Percentiles rank a stretch among this genome's conserved stretches.
phyloP scores from a whole-genome alignment of 2,888 invertebrate genomes.

The Philereme transversata region DNA sequence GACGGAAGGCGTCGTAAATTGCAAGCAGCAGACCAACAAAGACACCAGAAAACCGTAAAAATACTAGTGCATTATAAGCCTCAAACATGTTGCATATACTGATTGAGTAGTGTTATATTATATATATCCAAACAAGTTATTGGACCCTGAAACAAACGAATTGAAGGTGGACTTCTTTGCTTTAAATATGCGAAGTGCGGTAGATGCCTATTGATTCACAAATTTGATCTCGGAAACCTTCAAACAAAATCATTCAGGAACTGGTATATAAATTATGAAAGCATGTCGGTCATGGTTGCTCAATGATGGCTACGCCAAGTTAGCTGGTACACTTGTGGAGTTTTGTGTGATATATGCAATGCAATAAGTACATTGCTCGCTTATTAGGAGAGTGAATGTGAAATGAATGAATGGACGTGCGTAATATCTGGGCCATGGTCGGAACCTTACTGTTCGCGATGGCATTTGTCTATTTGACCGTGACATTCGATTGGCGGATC shows the following conservation, averaged over 20 bases:
- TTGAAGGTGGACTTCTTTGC: conserved; percentile 9
- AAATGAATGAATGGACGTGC: conserved; percentile 46
- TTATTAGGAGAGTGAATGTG: conserved; percentile 41
- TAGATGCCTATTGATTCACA: conserved; percentile 19
- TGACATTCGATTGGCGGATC: conserved; percentile 31
- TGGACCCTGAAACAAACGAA: conserved; percentile 5
- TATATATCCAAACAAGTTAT: not conserved
- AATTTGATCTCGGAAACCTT: conserved; percentile 27
- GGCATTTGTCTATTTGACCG: conserved; percentile 31
- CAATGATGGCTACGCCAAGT: conserved; percentile 26
- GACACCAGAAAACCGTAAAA: conserved; percentile 9
- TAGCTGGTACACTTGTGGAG: conserved; percentile 19
- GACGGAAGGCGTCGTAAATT: conserved; percentile 34
- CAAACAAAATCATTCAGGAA: conserved; percentile 31
- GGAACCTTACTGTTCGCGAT: conserved; percentile 35
- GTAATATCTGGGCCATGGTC: conserved; percentile 51
- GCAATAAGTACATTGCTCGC: conserved; percentile 25
- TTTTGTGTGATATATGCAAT: conserved; percentile 25
- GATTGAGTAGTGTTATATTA: too few species aligned
- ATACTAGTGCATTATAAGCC: too few species aligned
- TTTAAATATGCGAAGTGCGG: not conserved
- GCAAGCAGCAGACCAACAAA: conserved; percentile 32
- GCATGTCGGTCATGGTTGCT: conserved; percentile 34
- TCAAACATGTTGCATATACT: too few species aligned
- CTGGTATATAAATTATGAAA: conserved; percentile 34